A percentile compares a stretch with the other conserved stretches of the same genome.
phyloP scores from a whole-genome alignment of 2,113 vertebrate genomes.

The Mobula hypostoma region DNA sequence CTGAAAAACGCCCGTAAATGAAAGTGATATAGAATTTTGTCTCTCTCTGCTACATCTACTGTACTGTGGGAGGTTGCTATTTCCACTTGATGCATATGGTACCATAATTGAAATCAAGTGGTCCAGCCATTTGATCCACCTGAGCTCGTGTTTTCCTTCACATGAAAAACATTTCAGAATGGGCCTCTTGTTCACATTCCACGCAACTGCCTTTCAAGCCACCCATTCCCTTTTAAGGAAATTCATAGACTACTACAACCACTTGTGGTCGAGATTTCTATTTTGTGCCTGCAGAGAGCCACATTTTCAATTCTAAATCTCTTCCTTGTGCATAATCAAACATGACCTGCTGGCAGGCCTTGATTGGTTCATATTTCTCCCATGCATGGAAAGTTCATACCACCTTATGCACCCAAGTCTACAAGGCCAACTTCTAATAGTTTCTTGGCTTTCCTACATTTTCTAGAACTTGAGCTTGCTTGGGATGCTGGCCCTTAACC shows the following conservation, averaged over 20 bases:
- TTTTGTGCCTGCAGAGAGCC: background rate
- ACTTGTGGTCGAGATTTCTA: background rate
- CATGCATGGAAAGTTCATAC: background rate
- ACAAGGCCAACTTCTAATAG: background rate
- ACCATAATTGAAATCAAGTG: background rate
- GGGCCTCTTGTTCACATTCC: background rate
- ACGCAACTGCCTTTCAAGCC: background rate
- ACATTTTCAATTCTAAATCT: background rate
- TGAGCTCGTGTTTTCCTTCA: background rate
- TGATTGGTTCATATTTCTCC: background rate
- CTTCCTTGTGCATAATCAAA: background rate
- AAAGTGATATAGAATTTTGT: background rate
- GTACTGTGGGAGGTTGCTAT: background rate
- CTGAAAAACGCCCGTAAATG: background rate
- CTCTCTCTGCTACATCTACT: background rate
- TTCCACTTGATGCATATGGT: background rate
- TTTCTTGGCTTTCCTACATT: background rate
- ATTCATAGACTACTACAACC: background rate
- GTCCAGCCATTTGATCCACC: background rate
- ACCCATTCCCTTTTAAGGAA: background rate
- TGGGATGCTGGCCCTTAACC: background rate
- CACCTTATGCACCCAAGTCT: background rate
- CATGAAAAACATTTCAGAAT: background rate
- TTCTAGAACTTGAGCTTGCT: background rate
- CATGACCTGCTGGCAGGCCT: background rate